These are phyloP conservation scores for Eira barbara DNA, from an alignment of 2,113 vertebrate genomes.

Conservation along the genomic window DNA sequence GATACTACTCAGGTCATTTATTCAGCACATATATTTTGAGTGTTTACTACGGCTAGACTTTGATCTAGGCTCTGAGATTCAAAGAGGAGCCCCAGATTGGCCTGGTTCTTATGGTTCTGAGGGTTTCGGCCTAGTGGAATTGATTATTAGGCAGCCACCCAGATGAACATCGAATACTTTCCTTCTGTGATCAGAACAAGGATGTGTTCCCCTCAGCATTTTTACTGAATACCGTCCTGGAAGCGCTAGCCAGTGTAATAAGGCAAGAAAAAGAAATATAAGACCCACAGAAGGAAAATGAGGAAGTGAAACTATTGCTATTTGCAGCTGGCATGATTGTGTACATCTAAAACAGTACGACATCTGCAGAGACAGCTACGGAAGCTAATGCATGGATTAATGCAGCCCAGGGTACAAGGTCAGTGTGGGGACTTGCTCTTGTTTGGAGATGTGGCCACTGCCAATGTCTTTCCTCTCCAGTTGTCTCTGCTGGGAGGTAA, in stretches of 20 bases:
- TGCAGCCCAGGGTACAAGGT: background rate
- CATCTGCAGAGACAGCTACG: background rate
- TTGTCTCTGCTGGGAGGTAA: background rate
- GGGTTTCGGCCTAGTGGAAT: too few relatives aligned
- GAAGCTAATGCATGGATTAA: background rate
- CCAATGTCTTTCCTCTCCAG: too few relatives aligned
- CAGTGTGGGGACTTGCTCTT: background rate
- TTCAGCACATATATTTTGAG: background rate
- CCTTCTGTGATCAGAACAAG: background rate
- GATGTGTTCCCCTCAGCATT: background rate
- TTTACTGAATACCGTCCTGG: background rate
- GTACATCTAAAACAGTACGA: rapidly evolving
- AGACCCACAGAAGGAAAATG: background rate
- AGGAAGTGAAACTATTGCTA: background rate
- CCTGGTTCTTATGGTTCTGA: rapidly evolving
- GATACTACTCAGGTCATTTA: background rate
- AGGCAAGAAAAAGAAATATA: background rate
- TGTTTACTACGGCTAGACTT: background rate
- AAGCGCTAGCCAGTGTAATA: background rate
- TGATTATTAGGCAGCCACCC: background rate
- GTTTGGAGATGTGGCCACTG: background rate
- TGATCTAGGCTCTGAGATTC: background rate
- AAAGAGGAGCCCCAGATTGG: background rate
- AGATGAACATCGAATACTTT: rapidly evolving
- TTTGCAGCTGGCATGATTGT: background rate